phyloP scores from a whole-genome alignment of 2,888 invertebrate genomes.

The Limnephilus marmoratus region DNA sequence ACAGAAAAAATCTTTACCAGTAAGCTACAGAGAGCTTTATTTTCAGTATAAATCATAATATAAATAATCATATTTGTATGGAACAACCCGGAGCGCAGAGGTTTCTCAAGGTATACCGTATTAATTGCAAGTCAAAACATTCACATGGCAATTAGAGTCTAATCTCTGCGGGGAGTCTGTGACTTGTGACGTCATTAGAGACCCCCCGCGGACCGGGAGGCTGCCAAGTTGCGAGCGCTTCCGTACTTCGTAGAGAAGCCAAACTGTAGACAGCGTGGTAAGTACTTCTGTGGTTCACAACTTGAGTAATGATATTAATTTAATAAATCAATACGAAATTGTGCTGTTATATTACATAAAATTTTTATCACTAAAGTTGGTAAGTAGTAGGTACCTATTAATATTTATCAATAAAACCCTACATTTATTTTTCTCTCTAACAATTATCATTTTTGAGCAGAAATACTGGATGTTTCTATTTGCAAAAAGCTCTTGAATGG shows the following conservation, averaged over 20 bases:
- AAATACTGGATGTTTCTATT: too few species aligned
- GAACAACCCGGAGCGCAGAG: background rate
- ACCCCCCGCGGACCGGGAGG: conserved; percentile 48
- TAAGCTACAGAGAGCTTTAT: background rate
- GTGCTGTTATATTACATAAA: too few species aligned
- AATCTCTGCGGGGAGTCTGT: conserved; percentile 54
- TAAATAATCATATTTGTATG: background rate
- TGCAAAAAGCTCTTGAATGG: too few species aligned
- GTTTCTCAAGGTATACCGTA: background rate
- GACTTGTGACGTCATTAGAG: conserved; percentile 63
- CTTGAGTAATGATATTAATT: too few species aligned
- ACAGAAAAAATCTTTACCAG: background rate
- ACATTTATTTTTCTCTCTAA: too few species aligned
- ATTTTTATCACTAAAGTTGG: too few species aligned
- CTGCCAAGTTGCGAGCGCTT: conserved; percentile 40
- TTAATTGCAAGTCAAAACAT: conserved; percentile 55
- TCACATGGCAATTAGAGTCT: conserved; percentile 64
- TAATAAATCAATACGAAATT: too few species aligned
- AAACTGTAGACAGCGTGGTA: background rate
- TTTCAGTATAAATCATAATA: too few species aligned
- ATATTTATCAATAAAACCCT: too few species aligned
- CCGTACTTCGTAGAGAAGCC: background rate
- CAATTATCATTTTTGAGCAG: too few species aligned
- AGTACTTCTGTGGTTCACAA: too few species aligned
- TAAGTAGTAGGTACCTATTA: too few species aligned